Conservation (phyloP, 2,113 vertebrate species). For the Cepphus grylle region DNA sequence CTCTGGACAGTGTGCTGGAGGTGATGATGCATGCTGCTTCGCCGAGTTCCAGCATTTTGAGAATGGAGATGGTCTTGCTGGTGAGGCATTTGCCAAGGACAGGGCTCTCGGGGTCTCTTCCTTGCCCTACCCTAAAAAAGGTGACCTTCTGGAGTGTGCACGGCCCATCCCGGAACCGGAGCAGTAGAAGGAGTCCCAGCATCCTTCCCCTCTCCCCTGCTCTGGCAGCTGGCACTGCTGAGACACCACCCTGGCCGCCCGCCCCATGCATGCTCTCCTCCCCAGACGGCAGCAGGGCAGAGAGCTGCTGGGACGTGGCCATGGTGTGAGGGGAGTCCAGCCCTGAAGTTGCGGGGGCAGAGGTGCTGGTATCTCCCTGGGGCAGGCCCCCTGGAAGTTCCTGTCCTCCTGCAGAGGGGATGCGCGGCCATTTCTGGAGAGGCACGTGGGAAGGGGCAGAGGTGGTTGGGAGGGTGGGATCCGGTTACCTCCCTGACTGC, state of each 20-base stretch:
- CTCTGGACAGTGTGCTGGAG: not conserved
- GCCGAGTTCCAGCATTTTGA: too few relatives aligned
- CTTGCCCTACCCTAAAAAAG: not conserved
- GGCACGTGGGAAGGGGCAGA: not conserved
- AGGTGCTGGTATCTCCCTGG: not conserved
- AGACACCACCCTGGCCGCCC: not conserved
- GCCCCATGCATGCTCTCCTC: not conserved
- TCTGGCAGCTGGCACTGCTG: not conserved
- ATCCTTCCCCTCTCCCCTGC: too few relatives aligned
- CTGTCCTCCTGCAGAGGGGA: not conserved
- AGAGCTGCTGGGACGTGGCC: not conserved
- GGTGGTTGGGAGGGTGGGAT: too few relatives aligned
- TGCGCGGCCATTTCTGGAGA: not conserved
- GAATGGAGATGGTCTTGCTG: not conserved
- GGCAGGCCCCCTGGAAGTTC: not conserved
- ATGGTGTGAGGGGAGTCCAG: not conserved
- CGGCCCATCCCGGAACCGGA: not conserved
- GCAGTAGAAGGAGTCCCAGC: too few relatives aligned
- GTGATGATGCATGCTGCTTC: not conserved
- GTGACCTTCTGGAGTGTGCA: too few relatives aligned
- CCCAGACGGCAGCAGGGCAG: not conserved
- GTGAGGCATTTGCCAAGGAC: not conserved
- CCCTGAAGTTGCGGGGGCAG: not conserved
- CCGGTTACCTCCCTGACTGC: not conserved
- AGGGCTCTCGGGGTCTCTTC: not conserved